Evolutionary conservation across 2,797 vertebrate genomes (phyloP).

Genomic region (Myotis findleyi): DNA sequence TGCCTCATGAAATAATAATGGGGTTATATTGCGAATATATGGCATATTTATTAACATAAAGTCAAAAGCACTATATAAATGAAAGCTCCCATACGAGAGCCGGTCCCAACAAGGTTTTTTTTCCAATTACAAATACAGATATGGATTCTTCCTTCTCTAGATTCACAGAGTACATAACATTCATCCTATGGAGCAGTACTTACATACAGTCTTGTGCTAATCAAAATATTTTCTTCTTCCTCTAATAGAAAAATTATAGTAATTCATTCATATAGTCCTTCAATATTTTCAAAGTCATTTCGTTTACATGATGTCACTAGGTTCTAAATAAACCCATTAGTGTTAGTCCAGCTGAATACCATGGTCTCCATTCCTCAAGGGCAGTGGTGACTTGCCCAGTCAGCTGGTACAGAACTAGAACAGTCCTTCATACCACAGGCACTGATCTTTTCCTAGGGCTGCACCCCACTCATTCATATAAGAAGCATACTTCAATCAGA

Average conservation of each 20-base stretch:
- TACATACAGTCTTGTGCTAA: neutral
- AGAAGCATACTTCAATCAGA: neutral
- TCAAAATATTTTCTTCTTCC: neutral
- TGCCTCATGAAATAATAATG: neutral
- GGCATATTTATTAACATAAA: neutral
- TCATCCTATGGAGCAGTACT: neutral
- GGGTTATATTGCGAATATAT: neutral
- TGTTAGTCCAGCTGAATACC: neutral
- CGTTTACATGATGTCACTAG: neutral
- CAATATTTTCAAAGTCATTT: constrained; percentile 9
- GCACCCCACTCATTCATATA: neutral
- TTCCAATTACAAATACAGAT: neutral
- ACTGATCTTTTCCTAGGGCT: neutral
- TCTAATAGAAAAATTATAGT: neutral
- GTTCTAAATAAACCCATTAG: neutral
- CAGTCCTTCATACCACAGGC: neutral
- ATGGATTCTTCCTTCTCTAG: neutral
- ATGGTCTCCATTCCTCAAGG: neutral
- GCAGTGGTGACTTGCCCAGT: neutral
- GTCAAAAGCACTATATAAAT: neutral
- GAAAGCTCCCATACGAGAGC: neutral
- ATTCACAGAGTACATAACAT: neutral
- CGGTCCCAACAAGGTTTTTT: neutral
- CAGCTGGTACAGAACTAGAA: neutral
- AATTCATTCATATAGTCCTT: neutral